These are phyloP conservation scores for Baccha elongata DNA, from an alignment of 2,888 invertebrate species.

Conservation along the genomic window DNA sequence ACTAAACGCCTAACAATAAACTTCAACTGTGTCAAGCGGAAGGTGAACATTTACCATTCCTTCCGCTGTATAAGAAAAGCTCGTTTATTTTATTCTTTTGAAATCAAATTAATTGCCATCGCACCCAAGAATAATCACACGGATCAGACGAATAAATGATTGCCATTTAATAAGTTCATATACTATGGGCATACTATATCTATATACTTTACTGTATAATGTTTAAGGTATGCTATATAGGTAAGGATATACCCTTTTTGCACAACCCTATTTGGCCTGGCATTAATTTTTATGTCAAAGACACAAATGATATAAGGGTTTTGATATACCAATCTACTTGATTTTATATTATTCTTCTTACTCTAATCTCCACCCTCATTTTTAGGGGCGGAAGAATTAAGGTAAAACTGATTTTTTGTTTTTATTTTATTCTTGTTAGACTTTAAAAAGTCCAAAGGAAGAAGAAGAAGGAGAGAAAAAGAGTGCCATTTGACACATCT, in stretches of 20 bases:
- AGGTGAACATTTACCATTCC: constrained; percentile 60
- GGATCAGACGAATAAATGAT: constrained; percentile 73
- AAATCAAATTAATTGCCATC: constrained; percentile 71
- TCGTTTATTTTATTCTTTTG: constrained; percentile 45
- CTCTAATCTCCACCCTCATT: constrained; percentile 33
- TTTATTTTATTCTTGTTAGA: not conserved
- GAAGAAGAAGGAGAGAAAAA: constrained; percentile 1
- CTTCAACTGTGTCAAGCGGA: constrained; percentile 72
- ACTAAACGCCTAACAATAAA: constrained; percentile 64
- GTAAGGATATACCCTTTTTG: constrained; percentile 39
- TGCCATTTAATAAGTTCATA: constrained; percentile 72
- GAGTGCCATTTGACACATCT: constrained; percentile 67
- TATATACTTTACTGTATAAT: not conserved
- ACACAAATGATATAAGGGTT: constrained; percentile 66
- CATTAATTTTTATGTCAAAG: constrained; percentile 68
- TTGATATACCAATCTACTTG: constrained; percentile 67
- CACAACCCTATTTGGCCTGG: constrained; percentile 53
- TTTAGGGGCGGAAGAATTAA: constrained; percentile 49
- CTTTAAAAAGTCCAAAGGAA: constrained; percentile 8
- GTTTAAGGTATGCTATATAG: constrained; percentile 1
- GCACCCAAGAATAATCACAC: constrained; percentile 66
- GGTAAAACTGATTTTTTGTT: constrained; percentile 42
- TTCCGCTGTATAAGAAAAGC: constrained; percentile 26
- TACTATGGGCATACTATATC: constrained; percentile 4
- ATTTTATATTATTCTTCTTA: constrained; percentile 48